These are phyloP conservation scores for Xerus inauris DNA, from an alignment of 2,113 vertebrate species.

Conservation along the genomic window DNA sequence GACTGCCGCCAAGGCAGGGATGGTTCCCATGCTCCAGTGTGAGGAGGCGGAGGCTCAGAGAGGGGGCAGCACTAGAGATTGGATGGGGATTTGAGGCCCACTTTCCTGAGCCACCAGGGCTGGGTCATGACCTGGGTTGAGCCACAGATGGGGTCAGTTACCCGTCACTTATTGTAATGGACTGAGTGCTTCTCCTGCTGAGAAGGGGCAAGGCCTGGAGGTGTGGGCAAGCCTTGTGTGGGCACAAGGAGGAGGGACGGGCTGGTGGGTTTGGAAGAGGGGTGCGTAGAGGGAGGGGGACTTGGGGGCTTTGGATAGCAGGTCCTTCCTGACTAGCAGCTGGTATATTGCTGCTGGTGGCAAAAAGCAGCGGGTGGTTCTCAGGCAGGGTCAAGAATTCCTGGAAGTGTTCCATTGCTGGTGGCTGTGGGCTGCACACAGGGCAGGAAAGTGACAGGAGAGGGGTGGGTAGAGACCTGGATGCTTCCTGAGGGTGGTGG, in stretches of 20 bases:
- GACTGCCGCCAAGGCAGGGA: neutral
- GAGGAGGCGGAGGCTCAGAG: neutral
- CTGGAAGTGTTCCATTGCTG: too few relatives aligned
- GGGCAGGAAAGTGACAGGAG: neutral
- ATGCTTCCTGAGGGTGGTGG: neutral
- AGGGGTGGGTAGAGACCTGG: neutral
- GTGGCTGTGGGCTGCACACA: too few relatives aligned
- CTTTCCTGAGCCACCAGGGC: rapidly evolving
- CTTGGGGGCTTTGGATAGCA: neutral
- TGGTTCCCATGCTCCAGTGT: rapidly evolving
- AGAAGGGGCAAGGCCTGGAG: too few relatives aligned
- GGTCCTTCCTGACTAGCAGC: neutral
- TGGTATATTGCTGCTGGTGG: neutral
- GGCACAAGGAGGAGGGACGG: neutral
- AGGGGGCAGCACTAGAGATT: rapidly evolving
- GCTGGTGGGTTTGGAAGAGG: neutral
- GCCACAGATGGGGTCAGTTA: neutral
- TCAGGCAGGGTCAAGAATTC: neutral
- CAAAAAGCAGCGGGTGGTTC: neutral
- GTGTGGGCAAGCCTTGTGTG: too few relatives aligned
- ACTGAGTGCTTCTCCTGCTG: neutral
- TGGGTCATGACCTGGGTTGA: rapidly evolving
- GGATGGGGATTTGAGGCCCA: neutral
- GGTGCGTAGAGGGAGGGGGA: too few relatives aligned
- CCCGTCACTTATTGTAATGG: neutral